phyloP scores from a whole-genome alignment of 2,113 vertebrate species.

The Channa maculata region DNA sequence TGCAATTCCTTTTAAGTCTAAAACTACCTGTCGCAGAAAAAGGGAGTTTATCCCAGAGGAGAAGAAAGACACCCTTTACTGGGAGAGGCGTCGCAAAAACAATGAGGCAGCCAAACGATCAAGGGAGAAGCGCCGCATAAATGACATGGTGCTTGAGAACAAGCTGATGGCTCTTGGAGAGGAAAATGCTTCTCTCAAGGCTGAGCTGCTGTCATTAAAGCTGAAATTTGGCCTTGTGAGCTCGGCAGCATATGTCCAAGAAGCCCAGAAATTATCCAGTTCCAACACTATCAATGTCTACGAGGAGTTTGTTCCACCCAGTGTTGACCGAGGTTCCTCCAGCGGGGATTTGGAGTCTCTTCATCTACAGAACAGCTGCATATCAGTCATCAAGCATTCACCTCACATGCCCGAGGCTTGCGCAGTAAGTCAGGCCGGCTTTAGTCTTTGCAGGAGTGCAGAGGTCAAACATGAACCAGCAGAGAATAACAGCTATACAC shows the following conservation, averaged over 20 bases:
- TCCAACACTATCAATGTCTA: constrained; percentile 84
- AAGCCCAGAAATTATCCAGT: constrained; percentile 90
- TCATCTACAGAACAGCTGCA: constrained; percentile 86
- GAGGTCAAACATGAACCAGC: constrained; percentile 90
- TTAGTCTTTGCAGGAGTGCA: constrained; percentile 79
- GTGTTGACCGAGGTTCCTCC: constrained; percentile 75
- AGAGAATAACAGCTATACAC: constrained; percentile 82
- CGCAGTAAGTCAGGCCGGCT: constrained; percentile 70
- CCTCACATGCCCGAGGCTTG: constrained; percentile 88
- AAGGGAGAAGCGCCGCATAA: constrained; percentile 93
- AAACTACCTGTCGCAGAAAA: constrained; percentile 89
- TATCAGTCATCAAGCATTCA: constrained; percentile 97
- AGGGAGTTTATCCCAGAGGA: constrained; percentile 97
- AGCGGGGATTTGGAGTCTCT: constrained; percentile 84
- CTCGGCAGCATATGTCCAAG: constrained; percentile 90
- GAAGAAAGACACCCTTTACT: constrained; percentile 95
- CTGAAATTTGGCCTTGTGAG: constrained; percentile 94
- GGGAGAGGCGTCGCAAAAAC: constrained; percentile 96
- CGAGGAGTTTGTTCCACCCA: constrained; percentile 85
- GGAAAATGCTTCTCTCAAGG: constrained; percentile 93
- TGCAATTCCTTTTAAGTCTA: constrained; percentile 80
- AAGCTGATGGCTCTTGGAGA: constrained; percentile 94
- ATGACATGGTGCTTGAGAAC: constrained; percentile 97
- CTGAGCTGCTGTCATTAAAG: constrained; percentile 92
- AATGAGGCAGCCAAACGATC: constrained; percentile 98